Percentiles rank a stretch among this genome's conserved stretches.
Evolutionary conservation across 2,888 invertebrate genomes (phyloP).

Genomic region (Ichneumoninae sp.): DNA sequence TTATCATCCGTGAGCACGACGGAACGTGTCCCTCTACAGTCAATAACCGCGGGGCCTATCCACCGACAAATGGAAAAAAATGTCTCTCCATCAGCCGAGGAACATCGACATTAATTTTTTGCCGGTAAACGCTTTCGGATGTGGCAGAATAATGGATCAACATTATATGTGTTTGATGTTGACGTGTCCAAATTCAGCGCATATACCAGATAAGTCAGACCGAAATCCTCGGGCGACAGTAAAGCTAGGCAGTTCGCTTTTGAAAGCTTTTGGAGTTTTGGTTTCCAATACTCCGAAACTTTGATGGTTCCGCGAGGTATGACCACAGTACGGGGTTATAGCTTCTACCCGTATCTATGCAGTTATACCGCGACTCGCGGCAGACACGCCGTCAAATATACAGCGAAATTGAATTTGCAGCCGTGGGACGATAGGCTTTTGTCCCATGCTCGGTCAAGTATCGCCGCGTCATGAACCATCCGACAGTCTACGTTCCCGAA

Average conservation of each 20-base stretch:
- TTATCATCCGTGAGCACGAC: conserved; percentile 43
- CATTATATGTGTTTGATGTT: not conserved
- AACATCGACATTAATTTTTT: not conserved
- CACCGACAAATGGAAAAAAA: not conserved
- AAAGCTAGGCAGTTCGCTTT: conserved; percentile 28
- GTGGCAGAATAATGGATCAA: not conserved
- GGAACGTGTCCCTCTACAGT: conserved; percentile 36
- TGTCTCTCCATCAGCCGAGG: not conserved
- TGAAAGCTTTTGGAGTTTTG: conserved; percentile 51
- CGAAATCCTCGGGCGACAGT: conserved; percentile 25
- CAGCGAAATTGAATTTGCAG: conserved; percentile 55
- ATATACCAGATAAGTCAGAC: not conserved
- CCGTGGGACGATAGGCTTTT: conserved; percentile 24
- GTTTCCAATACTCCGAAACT: conserved; percentile 36
- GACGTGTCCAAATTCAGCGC: not conserved
- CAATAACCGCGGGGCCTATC: conserved; percentile 20
- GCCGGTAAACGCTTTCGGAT: not conserved
- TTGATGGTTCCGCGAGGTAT: conserved; percentile 44
- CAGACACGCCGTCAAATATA: conserved; percentile 43
- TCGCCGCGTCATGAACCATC: conserved; percentile 29
- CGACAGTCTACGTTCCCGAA: conserved; percentile 22
- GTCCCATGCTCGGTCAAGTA: conserved; percentile 11
- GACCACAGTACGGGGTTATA: conserved; percentile 40
- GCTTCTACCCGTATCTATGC: conserved; percentile 18
- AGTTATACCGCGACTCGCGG: conserved; percentile 8